Base-by-base conservation (phyloP, 1,140 invertebrate species). In the Zaprionus capensis region DNA sequence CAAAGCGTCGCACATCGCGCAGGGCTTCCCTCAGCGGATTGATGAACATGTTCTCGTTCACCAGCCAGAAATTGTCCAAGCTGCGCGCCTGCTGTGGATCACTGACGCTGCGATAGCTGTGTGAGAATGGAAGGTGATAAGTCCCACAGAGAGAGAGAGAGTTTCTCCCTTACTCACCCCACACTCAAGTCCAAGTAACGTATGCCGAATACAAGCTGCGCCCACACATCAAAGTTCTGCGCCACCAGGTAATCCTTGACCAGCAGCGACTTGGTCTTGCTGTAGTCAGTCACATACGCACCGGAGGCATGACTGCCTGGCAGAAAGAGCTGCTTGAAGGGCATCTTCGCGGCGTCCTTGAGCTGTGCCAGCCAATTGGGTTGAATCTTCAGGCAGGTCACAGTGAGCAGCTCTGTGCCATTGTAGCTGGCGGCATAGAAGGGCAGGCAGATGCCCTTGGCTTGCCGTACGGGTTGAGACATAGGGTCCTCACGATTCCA, bases 121-220 rank as follows among this genome's bases (percentile, higher is more conserved):
- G 11, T 5, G 14, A 31, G 5, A 46, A 1, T n/a, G 26, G 14
- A 6, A 0, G 1, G 26, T 15, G 24, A 56, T 20, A 6, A 51
- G 6, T 22, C 4, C 12, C 12, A 38, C 0, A 38, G 9, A 38
- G 28, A 6, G 6, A 41, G 38, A n/a, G 14, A 6, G 5, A 17
- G 2, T n/a, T 26, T 4, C n/a, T 26, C 17, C 11, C 11, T 9
- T 55, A 20, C 94, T 81, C 93, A 95, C 66, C 95, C 95, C 64
- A 96, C 93, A 70, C 96, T 95, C 20, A 98, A 94, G 92, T 98
- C 97, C 24, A 98, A 93, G 87, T 97, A 97, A 80, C 97, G 94
- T 82, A 97, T 95, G 31, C 97, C 97, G 86, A 97, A 96, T 1
- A 96, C 95, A 14, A 97, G 93, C 88, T 97, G 97, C 0, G 94